Percentiles rank a stretch among this genome's conserved stretches.
Conservation (phyloP, 2,113 vertebrate genomes). For the Toxotes jaculatrix region DNA sequence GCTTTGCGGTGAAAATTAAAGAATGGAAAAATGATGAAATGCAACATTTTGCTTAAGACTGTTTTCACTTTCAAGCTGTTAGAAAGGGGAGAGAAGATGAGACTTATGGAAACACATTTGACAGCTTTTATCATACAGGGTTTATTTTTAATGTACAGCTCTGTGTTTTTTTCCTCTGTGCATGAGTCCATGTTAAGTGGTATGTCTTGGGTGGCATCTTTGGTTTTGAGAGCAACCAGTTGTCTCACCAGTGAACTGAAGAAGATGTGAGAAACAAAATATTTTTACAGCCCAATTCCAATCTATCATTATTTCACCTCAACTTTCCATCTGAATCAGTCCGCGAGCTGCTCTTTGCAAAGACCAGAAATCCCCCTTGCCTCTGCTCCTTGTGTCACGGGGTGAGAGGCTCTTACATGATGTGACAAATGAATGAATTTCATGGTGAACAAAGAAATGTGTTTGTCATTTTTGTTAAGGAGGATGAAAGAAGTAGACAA, state of each 20-base stretch:
- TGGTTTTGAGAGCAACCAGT: slow-evolving; percentile 28
- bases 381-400: slow-evolving; percentile 48
- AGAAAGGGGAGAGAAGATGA: slow-evolving; percentile 62
- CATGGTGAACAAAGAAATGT: slow-evolving; percentile 66
- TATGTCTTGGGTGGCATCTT: slow-evolving; percentile 65
- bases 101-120: slow-evolving; percentile 65
- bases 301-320: slow-evolving; percentile 38
- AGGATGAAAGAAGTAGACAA: slow-evolving; percentile 69
- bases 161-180: slow-evolving; percentile 39
- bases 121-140: slow-evolving; percentile 63
- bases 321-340: slow-evolving; percentile 50
- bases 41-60: slow-evolving; percentile 78
- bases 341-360: slow-evolving; percentile 39
- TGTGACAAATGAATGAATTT: slow-evolving; percentile 72
- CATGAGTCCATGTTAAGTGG: slow-evolving; percentile 40
- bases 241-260: slow-evolving; percentile 35
- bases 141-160: slow-evolving; percentile 66
- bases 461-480: slow-evolving; percentile 75
- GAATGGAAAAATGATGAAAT: slow-evolving; percentile 87
- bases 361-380: slow-evolving; percentile 29
- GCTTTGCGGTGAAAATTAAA: slow-evolving; percentile 87
- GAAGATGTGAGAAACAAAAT: slow-evolving; percentile 57
- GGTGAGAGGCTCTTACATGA: slow-evolving; percentile 55
- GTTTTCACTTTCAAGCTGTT: slow-evolving; percentile 72
- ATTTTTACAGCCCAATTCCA: slow-evolving; percentile 37